Evolutionary conservation across 2,113 vertebrate species (phyloP).

Genomic region (Microcebus ravelobensis): DNA sequence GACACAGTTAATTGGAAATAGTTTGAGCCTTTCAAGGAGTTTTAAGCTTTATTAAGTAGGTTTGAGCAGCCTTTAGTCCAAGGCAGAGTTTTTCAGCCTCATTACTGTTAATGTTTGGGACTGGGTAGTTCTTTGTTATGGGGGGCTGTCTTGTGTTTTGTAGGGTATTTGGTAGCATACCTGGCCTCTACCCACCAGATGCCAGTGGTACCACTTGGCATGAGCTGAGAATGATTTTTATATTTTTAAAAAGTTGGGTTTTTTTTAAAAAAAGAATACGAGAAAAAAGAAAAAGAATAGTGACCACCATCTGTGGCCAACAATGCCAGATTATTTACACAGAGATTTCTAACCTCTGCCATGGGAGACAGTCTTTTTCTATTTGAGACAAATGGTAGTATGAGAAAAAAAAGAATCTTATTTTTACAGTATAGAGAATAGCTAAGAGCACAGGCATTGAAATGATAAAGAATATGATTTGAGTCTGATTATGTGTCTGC

Average conservation of each 20-base stretch:
- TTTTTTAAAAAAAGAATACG: neutral
- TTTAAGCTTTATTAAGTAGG: neutral
- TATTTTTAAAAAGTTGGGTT: neutral
- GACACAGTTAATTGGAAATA: neutral
- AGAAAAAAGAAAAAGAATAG: neutral
- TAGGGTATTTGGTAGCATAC: neutral
- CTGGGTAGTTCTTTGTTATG: neutral
- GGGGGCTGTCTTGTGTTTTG: neutral
- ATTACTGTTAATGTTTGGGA: neutral
- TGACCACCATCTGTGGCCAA: neutral
- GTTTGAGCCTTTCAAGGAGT: neutral
- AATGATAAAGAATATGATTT: neutral
- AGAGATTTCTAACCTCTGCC: neutral
- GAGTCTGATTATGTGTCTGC: neutral
- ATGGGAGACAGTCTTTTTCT: neutral
- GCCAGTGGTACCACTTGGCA: neutral
- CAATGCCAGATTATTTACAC: neutral
- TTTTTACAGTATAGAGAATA: neutral
- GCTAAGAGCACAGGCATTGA: neutral
- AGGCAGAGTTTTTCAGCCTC: neutral
- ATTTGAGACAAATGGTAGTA: neutral
- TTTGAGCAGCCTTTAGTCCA: neutral
- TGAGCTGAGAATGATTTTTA: neutral
- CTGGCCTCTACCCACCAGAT: neutral
- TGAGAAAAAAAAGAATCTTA: neutral